Conservation (phyloP, 30 jellyfish, hydroid and myxozoan species). For the Aurelia aurita complex sp. Pacific region DNA sequence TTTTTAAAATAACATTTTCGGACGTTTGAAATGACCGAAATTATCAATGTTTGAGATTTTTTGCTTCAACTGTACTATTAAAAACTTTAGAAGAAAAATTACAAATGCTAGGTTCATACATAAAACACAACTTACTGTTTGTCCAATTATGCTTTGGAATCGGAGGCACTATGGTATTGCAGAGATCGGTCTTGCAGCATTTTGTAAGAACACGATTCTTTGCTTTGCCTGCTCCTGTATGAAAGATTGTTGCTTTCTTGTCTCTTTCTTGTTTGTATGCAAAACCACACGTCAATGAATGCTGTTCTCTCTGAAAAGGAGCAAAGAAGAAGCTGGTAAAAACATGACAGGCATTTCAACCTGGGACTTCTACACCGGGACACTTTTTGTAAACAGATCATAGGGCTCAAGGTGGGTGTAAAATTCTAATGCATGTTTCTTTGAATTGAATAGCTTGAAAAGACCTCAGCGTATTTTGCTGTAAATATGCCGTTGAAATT, state of each 20-base stretch:
- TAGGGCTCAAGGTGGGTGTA: no score
- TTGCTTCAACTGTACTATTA: no score
- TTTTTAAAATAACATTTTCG: no score
- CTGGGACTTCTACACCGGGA: no score
- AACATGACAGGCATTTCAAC: no score
- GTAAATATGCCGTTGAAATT: no score
- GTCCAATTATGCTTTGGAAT: constrained; percentile 64
- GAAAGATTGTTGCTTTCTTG: constrained; percentile 10
- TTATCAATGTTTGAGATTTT: background rate
- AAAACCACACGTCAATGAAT: constrained; percentile 63
- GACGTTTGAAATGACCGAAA: background rate
- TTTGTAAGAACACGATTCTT: constrained; percentile 34
- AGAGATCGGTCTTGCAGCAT: constrained; percentile 62
- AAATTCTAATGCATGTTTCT: no score
- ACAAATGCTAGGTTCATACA: background rate
- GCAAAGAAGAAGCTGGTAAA: no score
- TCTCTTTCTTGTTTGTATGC: constrained; percentile 25
- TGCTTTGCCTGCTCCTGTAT: constrained; percentile 28
- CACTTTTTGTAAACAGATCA: no score
- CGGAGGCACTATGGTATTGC: constrained; percentile 62
- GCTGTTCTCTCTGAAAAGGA: constrained; percentile 41
- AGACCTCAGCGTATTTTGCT: no score
- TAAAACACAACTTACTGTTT: constrained; percentile 32
- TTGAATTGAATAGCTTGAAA: no score
- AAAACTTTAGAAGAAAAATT: no score